Percentiles rank a stretch among this genome's conserved stretches.
Evolutionary conservation across 2,888 invertebrate species (phyloP).

Genomic region (Vanessa cardui): DNA sequence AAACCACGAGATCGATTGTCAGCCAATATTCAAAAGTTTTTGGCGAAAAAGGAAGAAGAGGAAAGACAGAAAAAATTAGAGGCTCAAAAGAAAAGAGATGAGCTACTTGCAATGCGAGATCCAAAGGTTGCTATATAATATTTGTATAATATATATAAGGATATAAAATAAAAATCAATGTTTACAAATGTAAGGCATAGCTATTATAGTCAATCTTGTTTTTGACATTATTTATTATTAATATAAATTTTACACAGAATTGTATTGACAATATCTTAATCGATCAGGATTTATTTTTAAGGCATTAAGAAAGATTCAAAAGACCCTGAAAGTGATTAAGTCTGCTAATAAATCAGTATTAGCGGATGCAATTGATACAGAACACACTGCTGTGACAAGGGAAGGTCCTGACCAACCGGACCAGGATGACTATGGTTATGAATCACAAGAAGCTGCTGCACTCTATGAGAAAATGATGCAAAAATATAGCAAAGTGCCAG

Average conservation of each 20-base stretch:
- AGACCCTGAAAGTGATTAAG: constrained; percentile 93
- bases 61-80: constrained; percentile 85
- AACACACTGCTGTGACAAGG: constrained; percentile 89
- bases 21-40: constrained; percentile 91
- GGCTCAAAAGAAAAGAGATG: constrained; percentile 85
- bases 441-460: constrained; percentile 91
- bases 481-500: constrained; percentile 88
- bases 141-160: neutral
- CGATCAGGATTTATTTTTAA: constrained; percentile 18
- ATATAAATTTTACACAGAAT: too few species aligned
- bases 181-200: too few species aligned
- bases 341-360: constrained; percentile 94
- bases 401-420: constrained; percentile 91
- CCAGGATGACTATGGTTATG: constrained; percentile 96
- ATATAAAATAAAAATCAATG: neutral
- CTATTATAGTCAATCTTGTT: too few species aligned
- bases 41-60: constrained; percentile 91
- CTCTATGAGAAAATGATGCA: constrained; percentile 93
- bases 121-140: constrained; percentile 71
- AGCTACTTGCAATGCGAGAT: constrained; percentile 85
- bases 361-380: constrained; percentile 89
- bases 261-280: neutral
- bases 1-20: constrained; percentile 87
- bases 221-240: too few species aligned
- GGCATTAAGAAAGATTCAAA: constrained; percentile 88